Percentiles rank a stretch among this genome's conserved stretches.
phyloP scores from a whole-genome alignment of 2,113 vertebrate species.

The Cyprinodon tularosa region DNA sequence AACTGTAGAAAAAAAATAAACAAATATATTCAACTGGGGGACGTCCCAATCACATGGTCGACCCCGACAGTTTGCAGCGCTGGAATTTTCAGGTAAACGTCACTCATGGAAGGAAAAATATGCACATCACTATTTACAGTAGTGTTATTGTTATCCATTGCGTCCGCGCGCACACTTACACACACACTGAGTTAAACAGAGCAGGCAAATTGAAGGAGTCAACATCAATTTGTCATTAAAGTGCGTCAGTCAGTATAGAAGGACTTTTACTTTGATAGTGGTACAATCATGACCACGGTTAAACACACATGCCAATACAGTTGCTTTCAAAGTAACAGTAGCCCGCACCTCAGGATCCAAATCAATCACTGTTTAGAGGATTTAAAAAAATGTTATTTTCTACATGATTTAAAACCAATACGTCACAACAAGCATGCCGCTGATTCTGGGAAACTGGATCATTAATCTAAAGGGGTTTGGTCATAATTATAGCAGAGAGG shows the following conservation, averaged over 20 bases:
- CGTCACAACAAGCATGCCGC: background rate
- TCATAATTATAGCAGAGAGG: background rate
- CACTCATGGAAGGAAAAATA: constrained; percentile 53
- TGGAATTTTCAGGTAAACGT: constrained; percentile 42
- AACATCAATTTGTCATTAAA: constrained; percentile 66
- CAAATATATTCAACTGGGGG: constrained; percentile 20
- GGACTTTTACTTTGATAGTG: constrained; percentile 43
- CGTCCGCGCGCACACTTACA: constrained; percentile 28
- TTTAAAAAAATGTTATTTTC: no score
- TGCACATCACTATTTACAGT: constrained; percentile 69
- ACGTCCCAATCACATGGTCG: constrained; percentile 17
- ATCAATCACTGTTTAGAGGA: background rate
- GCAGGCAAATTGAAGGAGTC: constrained; percentile 43
- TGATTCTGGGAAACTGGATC: background rate
- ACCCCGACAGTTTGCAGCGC: constrained; percentile 19
- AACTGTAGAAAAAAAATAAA: constrained; percentile 28
- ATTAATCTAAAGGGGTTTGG: background rate
- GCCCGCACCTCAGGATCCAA: background rate
- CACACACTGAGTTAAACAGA: constrained; percentile 42
- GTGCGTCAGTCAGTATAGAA: constrained; percentile 72
- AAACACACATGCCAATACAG: constrained; percentile 39
- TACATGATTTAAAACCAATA: background rate
- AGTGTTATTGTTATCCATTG: constrained; percentile 19
- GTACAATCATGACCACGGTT: constrained; percentile 18
- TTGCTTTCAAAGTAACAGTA: background rate